phyloP scores from a whole-genome alignment of 2,113 vertebrate species.

The Silurus asotus region DNA sequence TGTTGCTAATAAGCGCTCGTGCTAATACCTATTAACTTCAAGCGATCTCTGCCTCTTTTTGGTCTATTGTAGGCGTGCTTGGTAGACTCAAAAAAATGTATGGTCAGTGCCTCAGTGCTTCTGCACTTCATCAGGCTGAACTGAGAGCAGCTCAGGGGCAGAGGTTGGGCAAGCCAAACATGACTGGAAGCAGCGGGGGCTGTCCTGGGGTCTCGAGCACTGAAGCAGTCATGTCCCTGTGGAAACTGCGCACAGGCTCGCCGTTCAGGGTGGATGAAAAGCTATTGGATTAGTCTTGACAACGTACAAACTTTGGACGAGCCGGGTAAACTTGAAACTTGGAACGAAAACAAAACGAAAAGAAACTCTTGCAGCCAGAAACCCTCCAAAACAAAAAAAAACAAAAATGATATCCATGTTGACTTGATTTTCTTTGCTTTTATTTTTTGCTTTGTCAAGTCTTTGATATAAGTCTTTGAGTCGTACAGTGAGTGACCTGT shows the following conservation, averaged over 20 bases:
- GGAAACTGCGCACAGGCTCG: constrained; percentile 36
- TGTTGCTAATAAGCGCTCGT: constrained; percentile 71
- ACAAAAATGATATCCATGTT: background rate
- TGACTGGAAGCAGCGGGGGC: constrained; percentile 29
- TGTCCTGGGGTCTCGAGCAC: constrained; percentile 24
- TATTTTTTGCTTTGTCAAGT: constrained; percentile 4
- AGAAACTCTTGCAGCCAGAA: constrained; percentile 17
- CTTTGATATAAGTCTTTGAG: constrained; percentile 15
- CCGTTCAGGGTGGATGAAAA: constrained; percentile 46
- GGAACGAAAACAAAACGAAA: constrained; percentile 39
- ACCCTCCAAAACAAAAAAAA: background rate
- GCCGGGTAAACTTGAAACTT: constrained; percentile 37
- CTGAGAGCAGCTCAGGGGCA: constrained; percentile 17
- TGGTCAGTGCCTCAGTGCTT: constrained; percentile 35
- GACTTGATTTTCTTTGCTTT: background rate
- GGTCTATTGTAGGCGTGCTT: background rate
- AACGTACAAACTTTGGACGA: constrained; percentile 44
- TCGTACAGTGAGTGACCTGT: constrained; percentile 10
- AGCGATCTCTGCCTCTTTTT: constrained; percentile 68
- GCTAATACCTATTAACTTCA: constrained; percentile 60
- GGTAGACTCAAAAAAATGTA: constrained; percentile 18
- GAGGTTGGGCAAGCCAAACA: constrained; percentile 37
- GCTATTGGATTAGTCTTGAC: constrained; percentile 48
- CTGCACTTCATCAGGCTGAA: constrained; percentile 36
- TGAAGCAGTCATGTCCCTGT: constrained; percentile 26